These are phyloP conservation scores for Danio aesculapii DNA, from an alignment of 2,797 vertebrate genomes.

Conservation along the genomic window DNA sequence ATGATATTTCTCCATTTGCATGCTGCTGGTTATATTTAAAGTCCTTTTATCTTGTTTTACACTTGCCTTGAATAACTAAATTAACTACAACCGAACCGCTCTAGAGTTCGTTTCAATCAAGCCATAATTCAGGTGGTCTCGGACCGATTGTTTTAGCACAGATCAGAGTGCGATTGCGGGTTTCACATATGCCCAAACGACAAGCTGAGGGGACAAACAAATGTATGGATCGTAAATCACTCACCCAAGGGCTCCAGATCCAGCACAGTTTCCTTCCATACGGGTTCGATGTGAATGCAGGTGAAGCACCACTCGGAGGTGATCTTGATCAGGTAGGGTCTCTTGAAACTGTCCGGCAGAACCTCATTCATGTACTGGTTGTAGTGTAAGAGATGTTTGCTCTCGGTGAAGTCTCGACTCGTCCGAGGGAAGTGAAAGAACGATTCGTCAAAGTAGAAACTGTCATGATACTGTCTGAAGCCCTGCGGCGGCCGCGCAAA, in stretches of 20 bases:
- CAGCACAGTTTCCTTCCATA: conserved; percentile 92
- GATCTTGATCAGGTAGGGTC: conserved; percentile 95
- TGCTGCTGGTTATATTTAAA: no score
- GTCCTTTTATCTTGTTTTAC: no score
- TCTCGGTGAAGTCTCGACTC: conserved; percentile 86
- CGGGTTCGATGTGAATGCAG: conserved; percentile 93
- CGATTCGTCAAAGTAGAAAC: conserved; percentile 95
- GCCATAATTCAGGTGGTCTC: no score
- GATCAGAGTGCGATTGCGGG: no score
- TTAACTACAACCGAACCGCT: no score
- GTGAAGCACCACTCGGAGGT: conserved; percentile 97
- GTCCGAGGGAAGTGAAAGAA: conserved; percentile 94
- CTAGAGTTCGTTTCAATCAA: no score
- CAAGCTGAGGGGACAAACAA: no score
- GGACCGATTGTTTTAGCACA: no score
- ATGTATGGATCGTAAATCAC: conserved; percentile 13
- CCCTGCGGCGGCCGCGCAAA: conserved; percentile 84
- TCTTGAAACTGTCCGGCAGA: conserved; percentile 90
- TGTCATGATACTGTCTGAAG: conserved; percentile 89
- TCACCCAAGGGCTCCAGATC: conserved; percentile 89
- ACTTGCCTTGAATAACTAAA: no score
- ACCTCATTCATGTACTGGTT: conserved; percentile 90
- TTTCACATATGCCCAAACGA: no score
- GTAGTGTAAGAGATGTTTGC: conserved; percentile 91
- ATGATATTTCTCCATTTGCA: no score